These are phyloP conservation scores for Merops nubicus DNA, from an alignment of 2,113 vertebrate genomes.

Conservation along the genomic window DNA sequence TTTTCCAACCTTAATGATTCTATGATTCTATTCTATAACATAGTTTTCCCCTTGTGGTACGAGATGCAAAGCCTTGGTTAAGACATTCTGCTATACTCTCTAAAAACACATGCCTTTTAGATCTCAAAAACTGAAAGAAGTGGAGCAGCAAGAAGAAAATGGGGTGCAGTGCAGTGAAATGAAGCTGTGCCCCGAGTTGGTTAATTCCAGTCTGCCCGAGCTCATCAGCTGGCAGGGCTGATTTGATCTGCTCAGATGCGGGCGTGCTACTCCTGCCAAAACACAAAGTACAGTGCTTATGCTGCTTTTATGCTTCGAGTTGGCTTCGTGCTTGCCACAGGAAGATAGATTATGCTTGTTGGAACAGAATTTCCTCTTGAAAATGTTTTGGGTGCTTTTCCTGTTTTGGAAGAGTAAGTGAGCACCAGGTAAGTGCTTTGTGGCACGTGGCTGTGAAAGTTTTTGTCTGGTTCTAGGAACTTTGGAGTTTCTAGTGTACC, in stretches of 20 bases:
- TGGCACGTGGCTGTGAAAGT: background rate
- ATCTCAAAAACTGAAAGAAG: background rate
- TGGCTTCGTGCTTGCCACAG: slow-evolving; percentile 34
- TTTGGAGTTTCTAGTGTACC: background rate
- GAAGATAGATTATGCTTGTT: slow-evolving; percentile 25
- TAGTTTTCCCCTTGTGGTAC: background rate
- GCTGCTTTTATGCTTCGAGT: slow-evolving; percentile 46
- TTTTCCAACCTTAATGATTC: no score
- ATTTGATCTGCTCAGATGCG: slow-evolving; percentile 62
- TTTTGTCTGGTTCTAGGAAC: background rate
- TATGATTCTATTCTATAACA: no score
- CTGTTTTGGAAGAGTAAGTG: slow-evolving; percentile 4
- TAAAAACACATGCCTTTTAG: background rate
- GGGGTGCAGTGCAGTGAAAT: background rate
- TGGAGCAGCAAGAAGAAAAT: background rate
- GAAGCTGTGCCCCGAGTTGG: background rate
- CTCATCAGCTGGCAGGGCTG: slow-evolving; percentile 55
- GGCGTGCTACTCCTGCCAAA: slow-evolving; percentile 61
- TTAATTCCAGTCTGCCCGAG: slow-evolving; percentile 49
- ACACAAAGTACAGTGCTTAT: slow-evolving; percentile 54
- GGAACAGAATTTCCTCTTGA: slow-evolving; percentile 21
- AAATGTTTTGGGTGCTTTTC: slow-evolving; percentile 24
- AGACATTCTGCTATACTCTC: background rate
- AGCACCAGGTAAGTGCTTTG: background rate
- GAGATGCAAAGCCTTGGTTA: background rate